These are phyloP conservation scores for Melanotaenia nigrans DNA, from an alignment of 2,797 vertebrate genomes.

Conservation along the genomic window DNA sequence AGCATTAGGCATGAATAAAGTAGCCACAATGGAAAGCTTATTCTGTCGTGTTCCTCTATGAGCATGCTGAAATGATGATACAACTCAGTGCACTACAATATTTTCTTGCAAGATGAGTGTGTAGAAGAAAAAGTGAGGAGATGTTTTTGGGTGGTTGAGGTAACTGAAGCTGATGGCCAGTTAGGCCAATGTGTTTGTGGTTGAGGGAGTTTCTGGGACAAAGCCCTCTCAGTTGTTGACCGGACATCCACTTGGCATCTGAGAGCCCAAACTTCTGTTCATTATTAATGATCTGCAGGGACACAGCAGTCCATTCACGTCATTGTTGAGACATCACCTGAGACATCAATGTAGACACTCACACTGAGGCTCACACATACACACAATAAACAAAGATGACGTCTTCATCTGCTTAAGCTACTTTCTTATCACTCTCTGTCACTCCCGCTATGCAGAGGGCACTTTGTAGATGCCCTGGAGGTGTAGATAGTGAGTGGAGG, in stretches of 20 bases:
- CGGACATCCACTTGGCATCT: slow-evolving; percentile 40
- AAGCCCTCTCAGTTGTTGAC: slow-evolving; percentile 48
- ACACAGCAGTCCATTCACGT: slow-evolving; percentile 64
- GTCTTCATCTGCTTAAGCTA: slow-evolving; percentile 55
- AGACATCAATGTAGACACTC: slow-evolving; percentile 40
- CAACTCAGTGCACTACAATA: slow-evolving; percentile 22
- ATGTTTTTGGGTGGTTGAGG: slow-evolving; percentile 12
- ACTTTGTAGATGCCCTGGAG: slow-evolving; percentile 69
- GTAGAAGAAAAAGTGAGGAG: slow-evolving; percentile 6
- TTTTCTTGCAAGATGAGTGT: slow-evolving; percentile 25
- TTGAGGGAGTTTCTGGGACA: slow-evolving; percentile 70
- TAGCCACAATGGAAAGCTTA: background rate
- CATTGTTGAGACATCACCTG: slow-evolving; percentile 71
- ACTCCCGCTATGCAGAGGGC: slow-evolving; percentile 57
- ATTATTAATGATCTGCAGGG: slow-evolving; percentile 70
- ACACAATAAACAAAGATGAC: slow-evolving; percentile 60
- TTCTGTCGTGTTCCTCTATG: slow-evolving; percentile 32
- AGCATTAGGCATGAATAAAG: slow-evolving; percentile 22
- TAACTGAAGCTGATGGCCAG: slow-evolving; percentile 49
- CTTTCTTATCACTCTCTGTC: slow-evolving; percentile 67
- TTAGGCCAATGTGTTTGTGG: slow-evolving; percentile 62
- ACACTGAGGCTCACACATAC: slow-evolving; percentile 17
- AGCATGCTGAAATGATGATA: slow-evolving; percentile 50
- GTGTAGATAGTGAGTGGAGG: slow-evolving; percentile 59
- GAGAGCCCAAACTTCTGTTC: slow-evolving; percentile 57